Percentiles rank a stretch among this genome's conserved stretches.
These are phyloP conservation scores for Ichneumoninae sp. DNA, from an alignment of 2,888 invertebrate genomes.

Conservation along the genomic window DNA sequence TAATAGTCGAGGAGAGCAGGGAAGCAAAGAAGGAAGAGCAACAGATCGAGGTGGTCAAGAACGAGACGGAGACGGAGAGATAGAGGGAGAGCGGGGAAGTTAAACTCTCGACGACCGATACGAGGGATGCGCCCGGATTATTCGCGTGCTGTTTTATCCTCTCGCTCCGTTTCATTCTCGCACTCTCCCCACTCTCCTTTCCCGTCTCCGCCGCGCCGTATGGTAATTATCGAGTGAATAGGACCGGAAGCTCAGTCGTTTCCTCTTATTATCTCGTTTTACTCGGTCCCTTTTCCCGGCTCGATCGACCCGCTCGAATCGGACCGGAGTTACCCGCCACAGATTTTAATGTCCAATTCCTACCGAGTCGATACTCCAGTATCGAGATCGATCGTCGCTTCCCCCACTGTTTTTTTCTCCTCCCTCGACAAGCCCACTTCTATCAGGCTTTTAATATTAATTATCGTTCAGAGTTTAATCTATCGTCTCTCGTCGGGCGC, in stretches of 20 bases:
- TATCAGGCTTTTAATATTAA: not conserved
- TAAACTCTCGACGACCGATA: conserved; percentile 11
- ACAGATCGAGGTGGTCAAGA: conserved; percentile 13
- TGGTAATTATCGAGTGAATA: conserved; percentile 20
- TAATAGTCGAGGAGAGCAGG: conserved; percentile 8
- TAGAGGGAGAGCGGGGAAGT: not conserved
- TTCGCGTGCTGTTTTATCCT: conserved; percentile 12
- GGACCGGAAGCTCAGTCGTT: conserved; percentile 22
- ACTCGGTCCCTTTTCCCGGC: conserved; percentile 9
- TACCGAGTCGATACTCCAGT: not conserved
- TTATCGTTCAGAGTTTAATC: conserved; percentile 15
- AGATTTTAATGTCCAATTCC: conserved; percentile 8
- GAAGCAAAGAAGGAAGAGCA: conserved; percentile 19
- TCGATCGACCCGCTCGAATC: conserved; percentile 4
- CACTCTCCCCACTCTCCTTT: not conserved
- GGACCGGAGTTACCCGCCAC: not conserved
- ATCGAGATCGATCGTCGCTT: not conserved
- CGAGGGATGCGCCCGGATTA: conserved; percentile 16
- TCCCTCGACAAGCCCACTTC: not conserved
- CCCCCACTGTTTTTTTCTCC: not conserved
- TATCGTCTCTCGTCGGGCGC: conserved; percentile 8
- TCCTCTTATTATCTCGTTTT: conserved; percentile 20
- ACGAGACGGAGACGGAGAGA: not conserved
- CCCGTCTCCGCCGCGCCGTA: not conserved
- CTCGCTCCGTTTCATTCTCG: conserved; percentile 8